Evolutionary conservation across 2,113 vertebrate genomes (phyloP), one percentile per base, ranked within the genome.

Genomic region (Plotosus lineatus): DNA sequence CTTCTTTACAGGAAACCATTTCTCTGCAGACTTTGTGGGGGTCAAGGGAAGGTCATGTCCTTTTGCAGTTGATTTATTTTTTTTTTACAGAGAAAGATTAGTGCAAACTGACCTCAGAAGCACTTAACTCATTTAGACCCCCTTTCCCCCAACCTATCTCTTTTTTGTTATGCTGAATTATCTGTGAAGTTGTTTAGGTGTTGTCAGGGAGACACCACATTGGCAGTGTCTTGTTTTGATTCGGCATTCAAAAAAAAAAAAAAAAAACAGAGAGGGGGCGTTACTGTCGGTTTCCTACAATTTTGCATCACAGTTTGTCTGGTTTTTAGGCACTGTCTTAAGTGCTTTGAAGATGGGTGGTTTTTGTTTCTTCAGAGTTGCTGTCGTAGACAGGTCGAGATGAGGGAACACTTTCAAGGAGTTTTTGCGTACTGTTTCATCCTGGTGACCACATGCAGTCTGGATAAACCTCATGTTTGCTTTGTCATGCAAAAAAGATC

Each of bases 1-100:
- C 94, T 95, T 92, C 68, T 95, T 95, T 92, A 93, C 91, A 93
- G 92, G 90, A 95, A 96, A 94, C 94, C 95, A 96, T 96, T 89
- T 90, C 94, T 94, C 89, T 89, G 91, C 94, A 93, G 93, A 92
- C 92, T 94, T 93, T 90, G 88, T 86, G 53, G 89, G 94, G 96
- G 96, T 98, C 94, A 94, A 77, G 87, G 91, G 90, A 95, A 96
- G 95, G 95, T 95, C 93, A 94, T 90, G 90, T 89, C 89, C 89
- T 87, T 83, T 42, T 82, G 71, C 38, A 73, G 50, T 23, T 85
- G 55, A 85, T 78, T 60, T 85, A 46, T 28, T 72, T 75, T 87
- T 81, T 86, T 85, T 78, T 89, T 90, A 44, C 36, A 10, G 33
- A 48, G 44, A 61, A 83, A 85, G 88, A 87, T 91, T 84, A 81